A percentile compares a stretch with the other conserved stretches of the same genome.
phyloP scores from a whole-genome alignment of 2,113 vertebrate species.

The Abramis brama region DNA sequence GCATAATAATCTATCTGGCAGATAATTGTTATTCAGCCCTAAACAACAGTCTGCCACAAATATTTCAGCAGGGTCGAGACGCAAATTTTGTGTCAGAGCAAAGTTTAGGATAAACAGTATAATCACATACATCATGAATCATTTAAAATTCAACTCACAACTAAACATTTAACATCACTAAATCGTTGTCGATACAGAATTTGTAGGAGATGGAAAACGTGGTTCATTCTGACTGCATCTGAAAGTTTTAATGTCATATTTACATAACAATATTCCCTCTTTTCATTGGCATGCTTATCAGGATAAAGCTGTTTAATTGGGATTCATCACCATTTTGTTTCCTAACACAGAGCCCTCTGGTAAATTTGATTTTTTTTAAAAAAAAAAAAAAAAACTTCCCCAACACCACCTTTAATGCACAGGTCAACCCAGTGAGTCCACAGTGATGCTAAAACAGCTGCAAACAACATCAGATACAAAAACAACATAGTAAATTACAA shows the following conservation, averaged over 20 bases:
- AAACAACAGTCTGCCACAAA: conserved; percentile 17
- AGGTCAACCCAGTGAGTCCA: too few species aligned
- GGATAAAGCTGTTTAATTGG: conserved; percentile 33
- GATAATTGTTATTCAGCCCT: conserved; percentile 10
- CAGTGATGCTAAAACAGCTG: too few species aligned
- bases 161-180: neutral
- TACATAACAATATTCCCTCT: neutral
- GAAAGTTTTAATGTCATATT: neutral
- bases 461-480: too few species aligned
- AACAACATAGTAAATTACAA: too few species aligned
- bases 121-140: conserved; percentile 2
- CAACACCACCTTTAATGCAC: neutral
- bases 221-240: neutral
- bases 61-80: neutral
- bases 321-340: conserved; percentile 45
- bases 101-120: conserved; percentile 1
- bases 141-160: neutral
- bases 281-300: conserved; percentile 3
- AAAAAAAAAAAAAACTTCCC: neutral
- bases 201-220: neutral
- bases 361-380: neutral
- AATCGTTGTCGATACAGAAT: neutral
- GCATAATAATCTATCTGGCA: conserved; percentile 1
- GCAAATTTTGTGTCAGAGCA: neutral
- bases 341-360: neutral